Evolutionary conservation across 2,113 vertebrate species (phyloP).

Genomic region (Pteruthius melanotis): DNA sequence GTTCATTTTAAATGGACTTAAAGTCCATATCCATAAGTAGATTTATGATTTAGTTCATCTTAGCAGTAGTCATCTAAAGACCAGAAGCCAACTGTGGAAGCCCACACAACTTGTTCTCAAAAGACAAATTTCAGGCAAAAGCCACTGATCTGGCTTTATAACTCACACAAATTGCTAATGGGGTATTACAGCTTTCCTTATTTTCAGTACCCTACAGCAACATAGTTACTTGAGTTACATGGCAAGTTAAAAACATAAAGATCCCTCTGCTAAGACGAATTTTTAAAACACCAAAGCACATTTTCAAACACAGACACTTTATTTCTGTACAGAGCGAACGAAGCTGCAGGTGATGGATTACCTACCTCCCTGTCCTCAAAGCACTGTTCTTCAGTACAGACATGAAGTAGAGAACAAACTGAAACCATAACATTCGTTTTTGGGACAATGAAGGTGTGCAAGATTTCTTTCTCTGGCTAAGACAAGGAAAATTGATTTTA

Average conservation of each 20-base stretch:
- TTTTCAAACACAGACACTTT: background rate
- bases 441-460: background rate
- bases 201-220: constrained; percentile 51
- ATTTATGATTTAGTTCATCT: background rate
- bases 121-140: constrained; percentile 37
- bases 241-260: constrained; percentile 9
- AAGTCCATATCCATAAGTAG: background rate
- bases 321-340: background rate
- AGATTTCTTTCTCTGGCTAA: background rate
- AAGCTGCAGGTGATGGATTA: background rate
- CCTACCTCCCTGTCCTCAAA: background rate
- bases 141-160: background rate
- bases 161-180: constrained; percentile 25
- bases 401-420: background rate
- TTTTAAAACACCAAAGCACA: constrained; percentile 42
- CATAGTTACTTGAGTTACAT: background rate
- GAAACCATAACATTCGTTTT: background rate
- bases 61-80: background rate
- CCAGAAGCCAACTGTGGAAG: constrained; percentile 21
- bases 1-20: too few species aligned
- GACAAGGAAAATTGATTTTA: background rate
- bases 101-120: constrained; percentile 37
- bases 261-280: background rate
- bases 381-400: background rate
- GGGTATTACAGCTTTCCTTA: constrained; percentile 1